Percentiles rank a stretch among this genome's conserved stretches.
phyloP scores from a whole-genome alignment of 2,888 invertebrate genomes.

The Linnaemya vulpina region DNA sequence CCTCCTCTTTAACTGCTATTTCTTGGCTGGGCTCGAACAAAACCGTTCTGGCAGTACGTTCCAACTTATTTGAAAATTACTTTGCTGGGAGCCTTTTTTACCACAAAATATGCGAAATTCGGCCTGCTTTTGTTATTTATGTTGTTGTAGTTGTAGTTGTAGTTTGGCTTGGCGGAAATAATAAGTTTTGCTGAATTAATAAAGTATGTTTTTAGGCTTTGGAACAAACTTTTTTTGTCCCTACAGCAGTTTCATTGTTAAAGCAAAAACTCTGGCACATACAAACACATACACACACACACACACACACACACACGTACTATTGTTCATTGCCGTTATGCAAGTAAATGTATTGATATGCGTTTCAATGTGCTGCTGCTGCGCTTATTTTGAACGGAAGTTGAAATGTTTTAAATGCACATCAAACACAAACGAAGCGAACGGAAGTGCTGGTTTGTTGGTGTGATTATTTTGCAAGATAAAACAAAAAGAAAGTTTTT shows the following conservation, averaged over 20 bases:
- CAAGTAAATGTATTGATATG: not conserved
- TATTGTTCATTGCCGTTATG: not conserved
- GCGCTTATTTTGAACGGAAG: constrained; percentile 21
- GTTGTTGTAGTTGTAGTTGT: not conserved
- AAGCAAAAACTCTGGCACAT: not conserved
- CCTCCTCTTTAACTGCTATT: not conserved
- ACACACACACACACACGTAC: not conserved
- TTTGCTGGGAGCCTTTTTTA: constrained; percentile 1
- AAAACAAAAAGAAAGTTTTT: not conserved
- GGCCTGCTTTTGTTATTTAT: constrained; percentile 39
- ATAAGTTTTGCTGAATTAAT: constrained; percentile 58
- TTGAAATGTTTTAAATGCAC: constrained; percentile 7
- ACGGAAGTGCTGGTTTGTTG: not conserved
- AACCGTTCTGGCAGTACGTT: not conserved
- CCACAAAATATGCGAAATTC: constrained; percentile 34
- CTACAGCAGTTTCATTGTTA: not conserved
- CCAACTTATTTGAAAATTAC: not conserved
- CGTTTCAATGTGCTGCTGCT: not conserved
- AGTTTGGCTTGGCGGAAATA: constrained; percentile 46
- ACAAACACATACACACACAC: not conserved
- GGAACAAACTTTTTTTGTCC: constrained; percentile 23
- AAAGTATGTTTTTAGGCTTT: constrained; percentile 66
- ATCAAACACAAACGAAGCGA: constrained; percentile 3
- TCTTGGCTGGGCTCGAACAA: not conserved
- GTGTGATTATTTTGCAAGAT: not conserved